Evolutionary conservation across 2,888 invertebrate genomes (phyloP), one percentile per base, ranked within the genome.

Genomic region (Trissonchulus latispiculum): DNA sequence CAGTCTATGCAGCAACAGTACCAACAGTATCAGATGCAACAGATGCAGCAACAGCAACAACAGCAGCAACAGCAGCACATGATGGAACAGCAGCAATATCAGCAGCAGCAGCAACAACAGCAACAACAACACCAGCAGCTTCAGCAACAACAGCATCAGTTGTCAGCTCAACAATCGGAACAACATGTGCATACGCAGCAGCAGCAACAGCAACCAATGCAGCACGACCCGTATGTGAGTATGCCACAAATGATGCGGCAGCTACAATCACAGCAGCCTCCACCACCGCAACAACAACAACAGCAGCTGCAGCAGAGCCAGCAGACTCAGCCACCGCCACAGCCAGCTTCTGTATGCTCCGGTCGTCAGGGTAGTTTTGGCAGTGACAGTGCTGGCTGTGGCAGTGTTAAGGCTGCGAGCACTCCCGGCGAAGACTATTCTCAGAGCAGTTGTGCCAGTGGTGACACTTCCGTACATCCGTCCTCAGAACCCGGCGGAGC

Each of bases 101-200:
- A 64, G 31, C 66, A 64, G 66, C 66, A 64, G 28, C 66, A 64
- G 31, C 35, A 18, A 32, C 8, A 8, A 28, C 66, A 64, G 28
- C 66, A 64, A 64, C 66, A 64, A 64, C 66, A 64, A 64, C 66
- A 64, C 8, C 66, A 64, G 28, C 66, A 15, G 35, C 31, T 15
- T 8, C 66, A 64, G 66, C 35, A 33, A 64, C 66, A 64, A 33
- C 66, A 64, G 66, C 66, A 64, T 15, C 66, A 64, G 66, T 23
- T 23, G 28, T 28, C 59, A 59, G 59, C 23, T 59, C 59, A 23
- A 23, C 59, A 28, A 59, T 28, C 23, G 59, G 23, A 28, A 23
- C 59, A 59, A 59, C 59, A 59, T 23, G n/a, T n/a, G n/a, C n/a
- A n/a, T n/a, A 23, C 23, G 28, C 59, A 23, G 28, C 59, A 59